These are phyloP conservation scores for Fregata magnificens DNA, from an alignment of 2,113 vertebrate genomes.

Conservation along the genomic window DNA sequence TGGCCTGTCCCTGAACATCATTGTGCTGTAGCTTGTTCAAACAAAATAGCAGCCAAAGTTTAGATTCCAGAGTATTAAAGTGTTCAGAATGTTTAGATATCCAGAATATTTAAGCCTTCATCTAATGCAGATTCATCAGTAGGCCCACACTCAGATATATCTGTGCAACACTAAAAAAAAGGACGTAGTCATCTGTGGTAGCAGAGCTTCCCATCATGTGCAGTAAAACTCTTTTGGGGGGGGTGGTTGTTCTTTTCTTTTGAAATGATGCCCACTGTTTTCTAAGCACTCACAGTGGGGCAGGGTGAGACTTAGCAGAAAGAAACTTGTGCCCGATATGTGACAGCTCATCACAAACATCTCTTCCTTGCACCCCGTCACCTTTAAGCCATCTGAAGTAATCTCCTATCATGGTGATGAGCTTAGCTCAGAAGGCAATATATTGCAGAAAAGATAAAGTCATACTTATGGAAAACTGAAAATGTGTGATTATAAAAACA, in stretches of 20 bases:
- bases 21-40: background rate
- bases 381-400: background rate
- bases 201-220: background rate
- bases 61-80: background rate
- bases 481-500: background rate
- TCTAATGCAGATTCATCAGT: background rate
- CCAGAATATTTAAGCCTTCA: background rate
- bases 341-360: background rate
- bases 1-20: background rate
- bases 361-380: background rate
- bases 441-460: background rate
- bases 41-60: background rate
- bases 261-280: background rate
- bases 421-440: background rate
- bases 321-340: background rate
- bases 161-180: background rate
- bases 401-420: background rate
- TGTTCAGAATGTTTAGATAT: background rate
- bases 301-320: background rate
- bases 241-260: background rate
- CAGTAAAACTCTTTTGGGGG: background rate
- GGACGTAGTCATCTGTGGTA: background rate
- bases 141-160: background rate
- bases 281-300: background rate
- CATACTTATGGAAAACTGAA: background rate